Evolutionary conservation across 1,140 invertebrate species (phyloP), one percentile per base, ranked within the genome.

Genomic region (Drosophila athabasca): DNA sequence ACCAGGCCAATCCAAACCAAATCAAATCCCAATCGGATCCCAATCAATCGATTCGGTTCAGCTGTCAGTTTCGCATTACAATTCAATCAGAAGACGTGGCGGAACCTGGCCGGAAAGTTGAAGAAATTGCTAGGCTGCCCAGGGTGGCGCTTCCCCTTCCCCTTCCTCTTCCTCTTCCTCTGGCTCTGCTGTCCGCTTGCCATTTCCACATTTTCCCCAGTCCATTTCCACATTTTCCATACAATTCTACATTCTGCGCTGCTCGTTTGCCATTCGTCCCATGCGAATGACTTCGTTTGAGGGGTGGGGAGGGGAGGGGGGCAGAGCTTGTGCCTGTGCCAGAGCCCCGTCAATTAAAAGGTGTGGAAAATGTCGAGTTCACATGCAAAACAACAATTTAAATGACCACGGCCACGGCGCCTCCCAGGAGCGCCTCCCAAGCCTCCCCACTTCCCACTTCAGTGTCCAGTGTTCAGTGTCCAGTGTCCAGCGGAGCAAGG

Each of bases 331-430:
- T 6, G 29, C 29, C 26, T 1, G 26, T 7, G 26, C 31, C 31
- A 35, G 8, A 39, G 35, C 35, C 49, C 61, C 71, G 64, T 76
- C 71, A 84, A 84, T 84, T 84, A 84, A 79, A 82, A 84, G 80
- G 80, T 84, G 80, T 84, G 80, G 80, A 84, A 84, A 84, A 84
- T 84, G 80, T 72, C 31, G 60, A 66, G 76, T 79, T 76, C 64
- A 76, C 80, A 84, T 84, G 80, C 80, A 84, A 84, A 76, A 76
- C 62, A 72, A 84, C 76, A 84, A 84, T 84, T 84, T 79, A 79
- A 79, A 48, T 67, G 62, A 80, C 67, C 67, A 80, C 35, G 35
- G 35, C 49, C 49, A 29, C 59, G 57, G 43, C 61, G 52, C 70
- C 69, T 50, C 58, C 24, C 41, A 43, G 24, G 24, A 24, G 24